Evolutionary conservation across 2,888 invertebrate genomes (phyloP), one percentile per base, ranked within the genome.

Genomic region (Tenthredo scrophulariae): DNA sequence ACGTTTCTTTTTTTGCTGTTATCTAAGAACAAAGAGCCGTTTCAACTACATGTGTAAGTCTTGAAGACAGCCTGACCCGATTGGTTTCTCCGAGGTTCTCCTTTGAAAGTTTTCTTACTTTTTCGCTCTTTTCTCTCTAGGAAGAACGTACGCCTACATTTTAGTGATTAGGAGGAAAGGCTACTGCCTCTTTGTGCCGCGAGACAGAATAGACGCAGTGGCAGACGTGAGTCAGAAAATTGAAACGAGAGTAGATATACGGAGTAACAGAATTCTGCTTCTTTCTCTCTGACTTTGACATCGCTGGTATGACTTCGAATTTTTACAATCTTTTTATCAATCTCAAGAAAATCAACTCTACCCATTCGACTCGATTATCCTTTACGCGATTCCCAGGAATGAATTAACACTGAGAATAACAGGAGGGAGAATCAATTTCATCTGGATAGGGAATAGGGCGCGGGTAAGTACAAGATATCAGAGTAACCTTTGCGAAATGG

Each of bases 381-480:
- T 54, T 54, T 33, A 15, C 77, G 54, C 54, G 22, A 10, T 77
- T 29, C 77, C 33, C 50, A n/a, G 58, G 40, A 26, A 40, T 50
- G 37, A 62, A 58, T 80, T 80, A 29, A 15, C 58, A 62, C 33
- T n/a, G 22, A 37, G 40, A 40, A 58, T 37, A 80, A 62, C n/a
- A 77, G 62, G n/a, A 22, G 58, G 18, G 58, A 22, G 62, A 80
- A 80, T 62, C 62, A 37, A 80, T 80, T 80, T 80, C 62, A 80
- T 62, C 62, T 22, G 37, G 22, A 80, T 80, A 43, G 58, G 26
- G 37, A 22, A 80, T 80, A 43, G 58, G 26, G 22, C 10, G 46
- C 18, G 15, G 80, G 80, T 80, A 58, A 80, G 62, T 80, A 62
- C 58, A 40, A 80, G 80, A 40, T 80, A 58, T 58, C 62, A 80